Evolutionary conservation across 2,113 vertebrate genomes (phyloP).

Genomic region (Noctilio leporinus): DNA sequence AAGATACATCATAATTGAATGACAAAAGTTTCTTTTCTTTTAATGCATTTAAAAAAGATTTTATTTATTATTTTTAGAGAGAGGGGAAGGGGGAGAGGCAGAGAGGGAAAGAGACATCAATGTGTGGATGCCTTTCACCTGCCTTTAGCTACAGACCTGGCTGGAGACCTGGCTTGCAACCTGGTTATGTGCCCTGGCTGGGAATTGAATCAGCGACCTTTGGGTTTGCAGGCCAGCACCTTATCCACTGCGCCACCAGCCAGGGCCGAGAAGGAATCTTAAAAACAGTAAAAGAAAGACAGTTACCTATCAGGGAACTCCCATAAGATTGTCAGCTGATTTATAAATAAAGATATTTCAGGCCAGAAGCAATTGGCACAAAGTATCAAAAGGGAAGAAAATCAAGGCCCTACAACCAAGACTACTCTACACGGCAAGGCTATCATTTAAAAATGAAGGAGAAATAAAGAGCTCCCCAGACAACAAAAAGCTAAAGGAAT

Average conservation of each 20-base stretch:
- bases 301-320: neutral
- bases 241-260: no score
- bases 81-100: no score
- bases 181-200: no score
- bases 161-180: no score
- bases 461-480: neutral
- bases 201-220: no score
- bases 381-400: neutral
- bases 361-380: neutral
- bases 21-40: neutral
- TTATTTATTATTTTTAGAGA: no score
- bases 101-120: no score
- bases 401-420: neutral
- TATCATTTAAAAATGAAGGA: neutral
- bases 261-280: neutral
- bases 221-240: no score
- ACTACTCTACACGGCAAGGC: neutral
- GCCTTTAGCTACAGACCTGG: no score
- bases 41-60: no score
- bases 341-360: neutral
- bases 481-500: neutral
- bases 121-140: no score
- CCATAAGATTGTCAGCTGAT: neutral
- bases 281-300: neutral
- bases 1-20: neutral